A percentile compares a stretch with the other conserved stretches of the same genome.
phyloP scores from a whole-genome alignment of 2,797 vertebrate genomes.

The Cossypha caffra region DNA sequence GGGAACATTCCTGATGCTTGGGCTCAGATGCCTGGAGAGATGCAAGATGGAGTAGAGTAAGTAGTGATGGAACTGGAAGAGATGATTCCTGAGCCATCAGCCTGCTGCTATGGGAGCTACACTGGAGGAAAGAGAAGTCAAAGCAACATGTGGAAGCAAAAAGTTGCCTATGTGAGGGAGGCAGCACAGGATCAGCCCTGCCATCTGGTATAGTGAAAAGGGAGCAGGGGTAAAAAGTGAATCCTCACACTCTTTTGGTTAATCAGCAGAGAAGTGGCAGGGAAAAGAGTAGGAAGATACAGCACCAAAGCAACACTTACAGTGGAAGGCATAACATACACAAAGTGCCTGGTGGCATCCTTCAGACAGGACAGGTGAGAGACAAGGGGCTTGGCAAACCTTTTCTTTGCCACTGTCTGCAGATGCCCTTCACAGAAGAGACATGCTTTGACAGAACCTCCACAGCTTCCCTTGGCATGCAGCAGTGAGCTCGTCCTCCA shows the following conservation, averaged over 20 bases:
- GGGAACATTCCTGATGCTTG: background rate
- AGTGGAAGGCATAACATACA: background rate
- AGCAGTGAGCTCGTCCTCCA: background rate
- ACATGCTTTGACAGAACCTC: background rate
- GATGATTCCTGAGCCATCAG: background rate
- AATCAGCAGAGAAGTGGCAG: conserved; percentile 7
- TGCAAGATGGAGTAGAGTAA: background rate
- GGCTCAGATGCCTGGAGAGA: background rate
- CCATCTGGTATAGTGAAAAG: background rate
- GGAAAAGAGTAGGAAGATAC: background rate
- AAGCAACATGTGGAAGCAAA: background rate
- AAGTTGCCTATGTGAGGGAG: background rate
- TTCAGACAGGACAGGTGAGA: background rate
- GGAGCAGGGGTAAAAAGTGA: background rate
- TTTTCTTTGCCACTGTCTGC: background rate
- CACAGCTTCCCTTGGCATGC: background rate
- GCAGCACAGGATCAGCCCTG: background rate
- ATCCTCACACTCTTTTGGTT: background rate
- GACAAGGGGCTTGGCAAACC: background rate
- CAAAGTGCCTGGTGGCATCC: background rate
- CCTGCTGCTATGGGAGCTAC: background rate
- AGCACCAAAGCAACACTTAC: background rate
- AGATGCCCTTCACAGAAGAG: background rate
- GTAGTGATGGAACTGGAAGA: background rate
- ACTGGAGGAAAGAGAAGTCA: background rate